These are phyloP conservation scores for Melanostoma mellinum DNA, from an alignment of 2,888 invertebrate genomes.

Conservation along the genomic window DNA sequence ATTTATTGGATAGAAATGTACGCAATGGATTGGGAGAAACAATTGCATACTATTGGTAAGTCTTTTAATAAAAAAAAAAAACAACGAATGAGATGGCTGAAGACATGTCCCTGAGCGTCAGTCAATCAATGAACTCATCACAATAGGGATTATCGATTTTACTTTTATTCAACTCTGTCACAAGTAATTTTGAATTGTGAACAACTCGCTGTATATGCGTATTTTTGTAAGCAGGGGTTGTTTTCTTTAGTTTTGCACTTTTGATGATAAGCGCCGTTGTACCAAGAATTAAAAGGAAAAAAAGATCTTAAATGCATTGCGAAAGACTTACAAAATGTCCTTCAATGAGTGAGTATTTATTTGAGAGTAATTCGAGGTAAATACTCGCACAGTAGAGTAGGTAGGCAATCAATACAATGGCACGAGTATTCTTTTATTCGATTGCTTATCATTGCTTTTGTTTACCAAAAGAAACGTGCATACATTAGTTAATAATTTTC, in stretches of 20 bases:
- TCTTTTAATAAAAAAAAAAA: slow-evolving; percentile 66
- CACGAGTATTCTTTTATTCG: too few relatives aligned
- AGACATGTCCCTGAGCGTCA: background rate
- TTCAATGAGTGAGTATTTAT: too few relatives aligned
- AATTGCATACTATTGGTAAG: slow-evolving; percentile 97
- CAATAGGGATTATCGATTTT: slow-evolving; percentile 33
- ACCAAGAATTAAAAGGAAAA: too few relatives aligned
- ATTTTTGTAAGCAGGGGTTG: background rate
- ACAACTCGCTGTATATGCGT: background rate
- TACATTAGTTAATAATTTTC: too few relatives aligned
- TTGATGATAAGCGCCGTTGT: background rate
- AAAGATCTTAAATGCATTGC: too few relatives aligned
- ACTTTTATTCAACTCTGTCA: background rate
- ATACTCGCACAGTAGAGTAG: too few relatives aligned
- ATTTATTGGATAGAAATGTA: slow-evolving; percentile 95
- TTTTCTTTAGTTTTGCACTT: background rate
- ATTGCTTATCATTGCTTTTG: too few relatives aligned
- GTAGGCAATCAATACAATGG: too few relatives aligned
- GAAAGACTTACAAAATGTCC: too few relatives aligned
- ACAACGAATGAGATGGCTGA: background rate
- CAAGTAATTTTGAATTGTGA: slow-evolving; percentile 45
- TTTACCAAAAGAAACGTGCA: too few relatives aligned
- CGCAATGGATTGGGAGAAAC: slow-evolving; percentile 94
- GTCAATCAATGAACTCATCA: slow-evolving; percentile 8
- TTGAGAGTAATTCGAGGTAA: too few relatives aligned